Conservation (phyloP, 2,113 vertebrate species). For the Tragulus kanchil region DNA sequence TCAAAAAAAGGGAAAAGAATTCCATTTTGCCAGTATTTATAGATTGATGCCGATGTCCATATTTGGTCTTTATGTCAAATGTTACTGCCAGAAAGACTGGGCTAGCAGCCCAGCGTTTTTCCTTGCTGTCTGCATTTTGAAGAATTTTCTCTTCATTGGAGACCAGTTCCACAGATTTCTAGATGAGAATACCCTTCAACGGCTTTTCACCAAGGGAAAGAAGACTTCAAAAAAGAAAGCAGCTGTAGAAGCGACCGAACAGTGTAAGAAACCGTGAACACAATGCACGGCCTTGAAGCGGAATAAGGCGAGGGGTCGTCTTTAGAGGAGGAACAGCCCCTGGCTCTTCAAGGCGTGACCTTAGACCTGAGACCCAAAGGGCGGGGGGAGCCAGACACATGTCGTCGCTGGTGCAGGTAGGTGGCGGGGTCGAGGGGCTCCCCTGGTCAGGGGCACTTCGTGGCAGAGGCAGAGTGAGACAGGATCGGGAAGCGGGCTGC, state of each 20-base stretch:
- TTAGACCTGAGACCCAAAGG: background rate
- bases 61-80: background rate
- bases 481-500: fast-evolving
- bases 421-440: background rate
- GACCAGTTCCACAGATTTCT: background rate
- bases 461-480: too few relatives aligned
- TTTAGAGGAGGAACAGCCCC: background rate
- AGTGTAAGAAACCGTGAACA: background rate
- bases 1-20: background rate
- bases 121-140: background rate
- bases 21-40: background rate
- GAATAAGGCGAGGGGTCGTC: fast-evolving
- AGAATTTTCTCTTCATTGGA: background rate
- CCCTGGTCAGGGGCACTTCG: too few relatives aligned
- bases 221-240: background rate
- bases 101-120: background rate
- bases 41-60: background rate
- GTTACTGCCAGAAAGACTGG: background rate
- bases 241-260: background rate
- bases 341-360: background rate
- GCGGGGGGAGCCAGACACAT: fast-evolving
- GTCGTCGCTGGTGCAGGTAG: fast-evolving
- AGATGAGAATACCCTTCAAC: background rate
- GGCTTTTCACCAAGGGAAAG: background rate
- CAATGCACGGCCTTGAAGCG: too few relatives aligned